Evolutionary conservation across 2,113 vertebrate species (phyloP).

Genomic region (Amphiprion ocellaris): DNA sequence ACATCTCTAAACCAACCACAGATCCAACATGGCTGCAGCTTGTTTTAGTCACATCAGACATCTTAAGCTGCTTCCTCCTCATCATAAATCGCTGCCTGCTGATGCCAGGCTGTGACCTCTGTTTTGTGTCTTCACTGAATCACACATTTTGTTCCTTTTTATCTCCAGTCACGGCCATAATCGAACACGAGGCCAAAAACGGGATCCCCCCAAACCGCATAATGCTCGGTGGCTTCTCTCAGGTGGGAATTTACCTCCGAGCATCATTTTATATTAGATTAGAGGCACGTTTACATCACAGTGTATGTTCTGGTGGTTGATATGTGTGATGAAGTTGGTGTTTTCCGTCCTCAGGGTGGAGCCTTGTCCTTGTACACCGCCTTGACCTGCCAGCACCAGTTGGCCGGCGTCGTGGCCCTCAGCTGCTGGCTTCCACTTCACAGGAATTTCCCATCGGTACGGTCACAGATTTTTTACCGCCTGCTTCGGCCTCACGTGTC

Average conservation of each 20-base stretch:
- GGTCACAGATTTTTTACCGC: neutral
- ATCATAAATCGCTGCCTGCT: too few species aligned
- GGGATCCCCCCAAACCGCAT: conserved; percentile 96
- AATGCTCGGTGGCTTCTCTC: conserved; percentile 96
- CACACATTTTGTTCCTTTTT: neutral
- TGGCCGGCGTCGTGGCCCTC: conserved; percentile 95
- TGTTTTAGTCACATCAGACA: too few species aligned
- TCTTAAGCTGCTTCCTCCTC: too few species aligned
- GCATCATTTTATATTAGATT: neutral
- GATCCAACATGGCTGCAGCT: too few species aligned
- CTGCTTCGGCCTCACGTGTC: neutral
- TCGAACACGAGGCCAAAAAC: conserved; percentile 96
- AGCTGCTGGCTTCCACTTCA: conserved; percentile 99
- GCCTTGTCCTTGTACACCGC: conserved; percentile 97
- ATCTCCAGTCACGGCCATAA: conserved; percentile 93
- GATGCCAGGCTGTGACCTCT: too few species aligned
- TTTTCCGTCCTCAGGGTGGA: conserved; percentile 88
- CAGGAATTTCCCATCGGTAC: conserved; percentile 94
- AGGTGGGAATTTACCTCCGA: conserved; percentile 87
- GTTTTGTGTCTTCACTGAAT: neutral
- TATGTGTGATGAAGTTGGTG: neutral
- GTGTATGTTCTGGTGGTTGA: neutral
- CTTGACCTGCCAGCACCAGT: conserved; percentile 93
- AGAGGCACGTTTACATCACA: neutral
- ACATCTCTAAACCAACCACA: too few species aligned